Conservation (phyloP, 1,140 invertebrate genomes). For the Drosophila nasuta region DNA sequence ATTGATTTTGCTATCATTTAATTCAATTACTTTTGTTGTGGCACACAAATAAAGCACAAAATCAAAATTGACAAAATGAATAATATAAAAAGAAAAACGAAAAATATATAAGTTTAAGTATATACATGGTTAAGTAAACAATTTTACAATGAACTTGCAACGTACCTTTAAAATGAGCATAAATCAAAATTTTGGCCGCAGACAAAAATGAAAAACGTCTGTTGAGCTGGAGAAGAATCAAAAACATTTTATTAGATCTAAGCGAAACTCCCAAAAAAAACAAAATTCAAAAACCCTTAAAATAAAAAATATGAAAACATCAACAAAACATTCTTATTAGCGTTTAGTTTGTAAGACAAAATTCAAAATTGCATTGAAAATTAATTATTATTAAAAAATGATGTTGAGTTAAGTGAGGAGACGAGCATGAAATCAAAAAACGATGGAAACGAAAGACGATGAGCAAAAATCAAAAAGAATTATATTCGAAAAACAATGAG, state of each 20-base stretch:
- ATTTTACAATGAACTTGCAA: conserved; percentile 77
- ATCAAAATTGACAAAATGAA: conserved; percentile 58
- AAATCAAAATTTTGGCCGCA: conserved; percentile 82
- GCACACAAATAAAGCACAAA: conserved; percentile 61
- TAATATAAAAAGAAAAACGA: conserved; percentile 22
- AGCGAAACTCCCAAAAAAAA: conserved; percentile 36
- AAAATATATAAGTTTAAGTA: conserved; percentile 27
- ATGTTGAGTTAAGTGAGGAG: conserved; percentile 42
- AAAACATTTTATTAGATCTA: conserved; percentile 76
- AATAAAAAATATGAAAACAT: conserved; percentile 17
- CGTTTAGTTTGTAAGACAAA: conserved; percentile 63
- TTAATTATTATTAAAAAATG: conserved; percentile 58
- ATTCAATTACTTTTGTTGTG: conserved; percentile 36
- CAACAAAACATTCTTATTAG: conserved; percentile 54
- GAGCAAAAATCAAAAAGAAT: conserved; percentile 53
- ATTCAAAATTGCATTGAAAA: conserved; percentile 61
- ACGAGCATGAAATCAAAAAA: conserved; percentile 28
- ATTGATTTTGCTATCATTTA: conserved; percentile 31
- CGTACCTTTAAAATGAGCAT: conserved; percentile 79
- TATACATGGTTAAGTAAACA: conserved; percentile 57
- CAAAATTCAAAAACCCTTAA: conserved; percentile 10
- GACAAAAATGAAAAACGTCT: conserved; percentile 23
- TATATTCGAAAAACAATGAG: conserved; percentile 47
- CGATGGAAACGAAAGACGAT: conserved; percentile 30
- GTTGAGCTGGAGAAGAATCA: conserved; percentile 50